These are phyloP conservation scores for Marronus borbonicus DNA, from an alignment of 2,888 invertebrate genomes.

Conservation along the genomic window DNA sequence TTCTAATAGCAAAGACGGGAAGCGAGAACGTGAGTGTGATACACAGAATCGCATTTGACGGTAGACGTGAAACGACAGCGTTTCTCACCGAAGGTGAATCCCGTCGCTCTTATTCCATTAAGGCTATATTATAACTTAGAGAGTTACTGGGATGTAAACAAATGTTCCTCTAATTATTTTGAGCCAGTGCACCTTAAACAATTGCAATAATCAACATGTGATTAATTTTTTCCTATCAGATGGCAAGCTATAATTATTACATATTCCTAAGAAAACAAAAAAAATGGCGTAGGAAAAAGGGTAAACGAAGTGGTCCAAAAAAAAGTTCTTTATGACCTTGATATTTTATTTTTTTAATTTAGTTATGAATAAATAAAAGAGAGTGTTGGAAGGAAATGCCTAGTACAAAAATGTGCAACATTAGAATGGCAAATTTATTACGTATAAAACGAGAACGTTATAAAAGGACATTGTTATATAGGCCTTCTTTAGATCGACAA, in stretches of 20 bases:
- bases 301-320: slow-evolving; percentile 50
- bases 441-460: background rate
- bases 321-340: slow-evolving; percentile 29
- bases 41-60: no score
- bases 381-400: slow-evolving; percentile 6
- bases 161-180: no score
- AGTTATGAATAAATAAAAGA: slow-evolving; percentile 14
- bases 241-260: slow-evolving; percentile 10
- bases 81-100: no score
- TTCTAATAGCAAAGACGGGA: no score
- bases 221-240: slow-evolving; percentile 19
- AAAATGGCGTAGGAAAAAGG: slow-evolving; percentile 45
- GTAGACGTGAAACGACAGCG: no score
- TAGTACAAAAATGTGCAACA: slow-evolving; percentile 36
- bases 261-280: background rate
- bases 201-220: no score
- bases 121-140: no score
- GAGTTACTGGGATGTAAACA: no score
- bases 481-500: slow-evolving; percentile 26
- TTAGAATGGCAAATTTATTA: slow-evolving; percentile 17
- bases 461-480: background rate
- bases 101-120: no score
- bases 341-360: slow-evolving; percentile 48
- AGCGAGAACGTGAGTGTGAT: no score
- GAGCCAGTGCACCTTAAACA: no score